Evolutionary conservation across 2,797 vertebrate genomes (phyloP).

Genomic region (Uromys caudimaculatus): DNA sequence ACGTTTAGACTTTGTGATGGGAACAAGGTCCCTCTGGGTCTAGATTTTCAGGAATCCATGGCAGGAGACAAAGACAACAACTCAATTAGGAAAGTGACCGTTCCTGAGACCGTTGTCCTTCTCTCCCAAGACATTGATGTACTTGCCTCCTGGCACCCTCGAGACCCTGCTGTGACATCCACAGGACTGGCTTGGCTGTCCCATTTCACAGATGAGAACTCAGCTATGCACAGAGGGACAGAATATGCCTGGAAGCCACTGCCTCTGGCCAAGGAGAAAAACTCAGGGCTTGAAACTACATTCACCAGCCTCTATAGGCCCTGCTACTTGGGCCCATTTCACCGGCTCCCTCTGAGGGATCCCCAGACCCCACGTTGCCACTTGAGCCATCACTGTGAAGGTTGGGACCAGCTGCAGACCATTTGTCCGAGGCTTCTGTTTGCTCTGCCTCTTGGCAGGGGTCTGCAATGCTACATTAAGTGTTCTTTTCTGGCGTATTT

Average conservation of each 20-base stretch:
- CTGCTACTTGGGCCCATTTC: neutral
- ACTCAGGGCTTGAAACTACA: neutral
- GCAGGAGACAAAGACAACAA: constrained; percentile 1
- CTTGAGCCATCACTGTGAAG: neutral
- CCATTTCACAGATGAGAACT: neutral
- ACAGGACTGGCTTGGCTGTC: neutral
- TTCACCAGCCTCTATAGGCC: neutral
- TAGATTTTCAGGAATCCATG: neutral
- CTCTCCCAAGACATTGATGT: neutral
- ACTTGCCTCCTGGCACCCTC: neutral
- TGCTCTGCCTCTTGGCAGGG: constrained; percentile 74
- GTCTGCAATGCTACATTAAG: constrained; percentile 45
- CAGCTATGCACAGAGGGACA: neutral
- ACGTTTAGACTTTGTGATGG: neutral
- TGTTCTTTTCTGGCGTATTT: constrained; percentile 58
- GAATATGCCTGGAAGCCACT: neutral
- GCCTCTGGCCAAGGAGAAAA: neutral
- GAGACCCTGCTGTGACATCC: neutral
- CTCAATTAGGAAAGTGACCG: neutral
- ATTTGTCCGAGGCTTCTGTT: constrained; percentile 46
- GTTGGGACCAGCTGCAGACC: neutral
- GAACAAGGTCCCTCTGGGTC: neutral
- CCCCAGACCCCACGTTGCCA: neutral
- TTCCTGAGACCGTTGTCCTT: neutral
- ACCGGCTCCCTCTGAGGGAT: neutral